Evolutionary conservation across 2,888 invertebrate species (phyloP).

Genomic region (Rhingia rostrata): DNA sequence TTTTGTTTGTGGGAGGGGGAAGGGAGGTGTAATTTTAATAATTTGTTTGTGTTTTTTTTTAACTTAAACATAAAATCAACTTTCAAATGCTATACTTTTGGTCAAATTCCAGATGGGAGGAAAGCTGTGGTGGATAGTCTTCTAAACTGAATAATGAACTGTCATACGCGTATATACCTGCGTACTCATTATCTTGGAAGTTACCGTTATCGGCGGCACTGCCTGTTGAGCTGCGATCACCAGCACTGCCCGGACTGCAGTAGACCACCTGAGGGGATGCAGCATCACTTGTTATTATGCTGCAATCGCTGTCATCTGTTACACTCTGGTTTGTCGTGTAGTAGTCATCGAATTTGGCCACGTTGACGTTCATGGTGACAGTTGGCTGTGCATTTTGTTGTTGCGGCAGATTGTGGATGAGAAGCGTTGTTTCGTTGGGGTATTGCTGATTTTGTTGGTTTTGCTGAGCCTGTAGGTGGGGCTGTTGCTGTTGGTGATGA

Average conservation of each 20-base stretch:
- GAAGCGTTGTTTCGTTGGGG: constrained; percentile 22
- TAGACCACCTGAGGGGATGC: constrained; percentile 48
- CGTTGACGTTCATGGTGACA: constrained; percentile 81
- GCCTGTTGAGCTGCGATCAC: constrained; percentile 57
- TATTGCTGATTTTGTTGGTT: constrained; percentile 37
- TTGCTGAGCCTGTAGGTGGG: constrained; percentile 56
- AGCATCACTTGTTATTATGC: constrained; percentile 76
- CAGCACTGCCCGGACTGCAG: constrained; percentile 48
- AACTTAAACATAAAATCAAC: constrained; percentile 62
- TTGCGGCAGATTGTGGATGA: background rate
- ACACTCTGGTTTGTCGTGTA: constrained; percentile 78
- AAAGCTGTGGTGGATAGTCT: constrained; percentile 29
- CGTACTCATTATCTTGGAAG: constrained; percentile 30
- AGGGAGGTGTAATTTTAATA: background rate
- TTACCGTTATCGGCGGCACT: constrained; percentile 23
- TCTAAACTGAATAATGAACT: constrained; percentile 5
- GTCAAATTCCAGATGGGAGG: constrained; percentile 58
- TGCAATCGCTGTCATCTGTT: constrained; percentile 79
- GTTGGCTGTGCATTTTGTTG: constrained; percentile 72
- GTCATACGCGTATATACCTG: background rate
- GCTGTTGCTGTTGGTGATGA: constrained; percentile 61
- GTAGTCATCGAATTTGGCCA: constrained; percentile 77
- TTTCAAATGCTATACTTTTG: constrained; percentile 67
- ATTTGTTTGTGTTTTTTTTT: constrained; percentile 37
- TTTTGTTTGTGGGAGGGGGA: background rate